phyloP scores from a whole-genome alignment of 2,888 invertebrate genomes.

The Drosophila ustulata region DNA sequence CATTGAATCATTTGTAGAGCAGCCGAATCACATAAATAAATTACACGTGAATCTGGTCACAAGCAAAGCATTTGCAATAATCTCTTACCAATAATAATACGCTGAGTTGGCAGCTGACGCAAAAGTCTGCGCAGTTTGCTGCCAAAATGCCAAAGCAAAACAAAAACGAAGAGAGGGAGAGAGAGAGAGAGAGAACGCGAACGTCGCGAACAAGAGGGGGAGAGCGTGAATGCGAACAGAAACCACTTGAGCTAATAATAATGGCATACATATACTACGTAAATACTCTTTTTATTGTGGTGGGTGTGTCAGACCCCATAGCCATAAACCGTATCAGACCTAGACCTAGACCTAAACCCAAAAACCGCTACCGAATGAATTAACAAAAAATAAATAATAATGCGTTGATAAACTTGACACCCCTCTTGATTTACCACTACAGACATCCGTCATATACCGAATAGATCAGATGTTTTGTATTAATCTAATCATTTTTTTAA shows the following conservation, averaged over 20 bases:
- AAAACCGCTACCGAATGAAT: slow-evolving; percentile 12
- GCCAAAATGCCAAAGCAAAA: slow-evolving; percentile 36
- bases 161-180: slow-evolving; percentile 24
- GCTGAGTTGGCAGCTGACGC: slow-evolving; percentile 54
- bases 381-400: slow-evolving; percentile 4
- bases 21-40: background rate
- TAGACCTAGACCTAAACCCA: slow-evolving; percentile 6
- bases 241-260: slow-evolving; percentile 26
- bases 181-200: slow-evolving; percentile 1
- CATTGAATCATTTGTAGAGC: slow-evolving; percentile 9
- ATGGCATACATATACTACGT: background rate
- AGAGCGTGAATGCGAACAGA: background rate
- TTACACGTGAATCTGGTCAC: slow-evolving; percentile 20
- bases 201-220: background rate
- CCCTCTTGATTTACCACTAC: background rate
- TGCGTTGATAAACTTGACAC: slow-evolving; percentile 38
- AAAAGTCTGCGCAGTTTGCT: slow-evolving; percentile 20
- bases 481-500: slow-evolving; percentile 57
- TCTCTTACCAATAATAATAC: slow-evolving; percentile 5
- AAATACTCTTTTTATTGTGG: slow-evolving; percentile 2
- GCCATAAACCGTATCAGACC: slow-evolving; percentile 5
- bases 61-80: slow-evolving; percentile 2
- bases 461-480: slow-evolving; percentile 20
- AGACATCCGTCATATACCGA: background rate
- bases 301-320: slow-evolving; percentile 38